Evolutionary conservation across 1,140 invertebrate genomes (phyloP).

Genomic region (Centruroides sculpturatus): DNA sequence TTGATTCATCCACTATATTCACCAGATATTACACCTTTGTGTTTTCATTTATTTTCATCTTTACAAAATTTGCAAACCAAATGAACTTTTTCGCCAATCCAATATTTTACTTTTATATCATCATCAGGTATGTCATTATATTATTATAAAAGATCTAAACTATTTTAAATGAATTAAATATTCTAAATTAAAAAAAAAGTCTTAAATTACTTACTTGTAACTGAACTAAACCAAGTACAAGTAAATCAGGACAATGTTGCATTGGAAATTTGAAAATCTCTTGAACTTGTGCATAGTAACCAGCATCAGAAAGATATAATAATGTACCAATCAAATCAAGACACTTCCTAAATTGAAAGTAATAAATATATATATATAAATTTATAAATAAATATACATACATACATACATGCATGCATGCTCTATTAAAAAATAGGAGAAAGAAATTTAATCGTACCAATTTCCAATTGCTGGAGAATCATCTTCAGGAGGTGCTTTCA

Average conservation of each 20-base stretch:
- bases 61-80: too few species aligned
- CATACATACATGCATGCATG: too few species aligned
- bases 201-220: conserved; percentile 38
- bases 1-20: too few species aligned
- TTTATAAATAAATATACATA: too few species aligned
- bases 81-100: too few species aligned
- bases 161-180: too few species aligned
- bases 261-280: conserved; percentile 86
- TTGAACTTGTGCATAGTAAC: conserved; percentile 60
- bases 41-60: too few species aligned
- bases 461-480: conserved; percentile 83
- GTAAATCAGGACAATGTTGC: conserved; percentile 82
- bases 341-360: conserved; percentile 42
- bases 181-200: background rate
- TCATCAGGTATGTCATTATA: too few species aligned
- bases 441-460: conserved; percentile 40
- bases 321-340: conserved; percentile 78
- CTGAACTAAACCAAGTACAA: conserved; percentile 73
- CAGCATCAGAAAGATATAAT: conserved; percentile 69
- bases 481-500: conserved; percentile 80
- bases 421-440: too few species aligned
- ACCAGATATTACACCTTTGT: too few species aligned
- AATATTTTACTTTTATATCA: too few species aligned
- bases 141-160: too few species aligned
- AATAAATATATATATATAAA: background rate